Evolutionary conservation across 37 sponge, comb jelly and placozoan genomes (phyloP), one percentile per base, ranked within the genome.

Genomic region (Bolinopsis microptera): DNA sequence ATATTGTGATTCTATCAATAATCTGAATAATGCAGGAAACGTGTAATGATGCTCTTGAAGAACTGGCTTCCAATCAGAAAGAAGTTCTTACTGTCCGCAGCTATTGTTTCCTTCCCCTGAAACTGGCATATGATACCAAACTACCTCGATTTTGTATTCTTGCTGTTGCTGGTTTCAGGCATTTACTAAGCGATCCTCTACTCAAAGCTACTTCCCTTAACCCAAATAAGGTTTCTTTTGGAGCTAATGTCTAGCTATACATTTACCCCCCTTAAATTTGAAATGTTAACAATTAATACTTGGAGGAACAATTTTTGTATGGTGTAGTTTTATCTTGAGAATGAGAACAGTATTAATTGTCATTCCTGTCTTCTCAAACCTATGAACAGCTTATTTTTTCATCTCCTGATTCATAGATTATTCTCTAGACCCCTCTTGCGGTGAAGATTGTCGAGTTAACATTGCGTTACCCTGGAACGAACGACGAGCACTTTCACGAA

Each of bases 31-130:
- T 40, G 3, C 90, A 86, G 90, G 90, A 86, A 40, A 86, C 90
- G 2, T 86, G 90, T 39, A 86, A 86, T 86, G 90, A 86, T 41
- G 90, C 90, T 28, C 27, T 86, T 28, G 90, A 86, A 38, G 90
- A 86, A 48, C 61, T 86, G 25, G 41, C 90, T 27, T 86, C 90
- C 34, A 86, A 86, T 41, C 90, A 86, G 61, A 86, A 86, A 86
- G 90, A 86, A 40, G 90, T 86, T n/a, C 35, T 86, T 25, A 86
- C 90, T 25, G 90, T 86, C 90, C 40, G 90, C 22, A 86, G 90
- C 39, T 86, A 86, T 41, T 86, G 90, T 34, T 86, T 86, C 26
- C 61, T 86, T 23, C 90, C 90, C 0, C 90, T 86, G 0, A 86
- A 86, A 40, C 26, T 86, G 61, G 90, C 90, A 23, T 86, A 86